These are phyloP conservation scores for Melanerpes formicivorus DNA, from an alignment of 2,113 vertebrate species.

Conservation along the genomic window DNA sequence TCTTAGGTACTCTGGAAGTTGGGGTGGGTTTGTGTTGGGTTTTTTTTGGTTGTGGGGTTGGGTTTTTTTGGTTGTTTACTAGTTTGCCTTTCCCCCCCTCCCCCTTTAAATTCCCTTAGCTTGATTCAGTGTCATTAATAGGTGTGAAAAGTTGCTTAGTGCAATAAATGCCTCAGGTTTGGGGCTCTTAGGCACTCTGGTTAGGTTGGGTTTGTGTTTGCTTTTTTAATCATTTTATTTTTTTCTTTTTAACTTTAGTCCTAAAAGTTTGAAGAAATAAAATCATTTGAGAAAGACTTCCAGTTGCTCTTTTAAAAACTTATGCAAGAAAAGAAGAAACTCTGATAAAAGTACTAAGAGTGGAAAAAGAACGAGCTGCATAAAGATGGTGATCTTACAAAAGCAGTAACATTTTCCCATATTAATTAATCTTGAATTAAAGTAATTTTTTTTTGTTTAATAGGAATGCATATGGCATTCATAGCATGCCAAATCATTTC, in stretches of 20 bases:
- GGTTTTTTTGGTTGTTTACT: too few relatives aligned
- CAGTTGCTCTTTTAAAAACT: conserved; percentile 8
- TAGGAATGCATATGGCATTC: conserved; percentile 68
- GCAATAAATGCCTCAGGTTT: not conserved
- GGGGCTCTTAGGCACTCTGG: not conserved
- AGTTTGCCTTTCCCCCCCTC: too few relatives aligned
- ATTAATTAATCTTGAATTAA: conserved; percentile 79
- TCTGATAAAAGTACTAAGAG: not conserved
- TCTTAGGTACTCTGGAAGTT: not conserved
- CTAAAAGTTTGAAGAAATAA: not conserved
- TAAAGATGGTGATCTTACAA: conserved; percentile 51
- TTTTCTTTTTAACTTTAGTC: not conserved
- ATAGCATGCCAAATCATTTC: conserved; percentile 78
- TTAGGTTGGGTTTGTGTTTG: not conserved
- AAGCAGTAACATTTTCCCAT: conserved; percentile 51
- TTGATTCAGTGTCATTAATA: not conserved
- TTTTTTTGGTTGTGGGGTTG: too few relatives aligned
- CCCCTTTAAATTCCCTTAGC: not conserved
- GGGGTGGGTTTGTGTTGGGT: not conserved
- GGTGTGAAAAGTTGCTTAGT: not conserved
- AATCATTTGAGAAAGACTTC: not conserved
- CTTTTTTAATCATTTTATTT: too few relatives aligned
- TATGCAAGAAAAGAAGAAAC: not conserved
- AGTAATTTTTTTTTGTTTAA: conserved; percentile 66
- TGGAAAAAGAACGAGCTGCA: not conserved